Evolutionary conservation across 1,140 invertebrate genomes (phyloP).

Genomic region (Apis cerana): DNA sequence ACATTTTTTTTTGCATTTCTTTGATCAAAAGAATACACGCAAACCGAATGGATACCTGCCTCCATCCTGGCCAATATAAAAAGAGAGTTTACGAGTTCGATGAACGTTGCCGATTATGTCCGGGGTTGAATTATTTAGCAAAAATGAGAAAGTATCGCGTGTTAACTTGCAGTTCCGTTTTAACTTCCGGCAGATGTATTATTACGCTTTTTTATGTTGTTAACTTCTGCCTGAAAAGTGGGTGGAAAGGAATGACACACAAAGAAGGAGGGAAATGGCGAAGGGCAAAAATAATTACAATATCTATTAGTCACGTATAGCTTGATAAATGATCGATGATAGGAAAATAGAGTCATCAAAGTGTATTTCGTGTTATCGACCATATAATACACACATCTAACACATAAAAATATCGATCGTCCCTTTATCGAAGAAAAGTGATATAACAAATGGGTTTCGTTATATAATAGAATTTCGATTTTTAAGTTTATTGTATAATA

Average conservation of each 20-base stretch:
- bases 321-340: not conserved
- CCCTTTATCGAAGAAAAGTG: not conserved
- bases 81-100: conserved; percentile 45
- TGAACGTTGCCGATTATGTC: conserved; percentile 31
- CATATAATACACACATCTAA: not conserved
- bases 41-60: not conserved
- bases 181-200: conserved; percentile 23
- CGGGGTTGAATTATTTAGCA: conserved; percentile 30
- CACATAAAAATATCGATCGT: not conserved
- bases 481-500: not conserved
- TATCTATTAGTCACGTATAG: not conserved
- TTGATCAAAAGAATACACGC: not conserved
- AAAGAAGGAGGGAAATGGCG: not conserved
- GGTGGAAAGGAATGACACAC: not conserved
- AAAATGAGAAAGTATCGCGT: conserved; percentile 43
- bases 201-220: conserved; percentile 9
- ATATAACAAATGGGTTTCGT: not conserved
- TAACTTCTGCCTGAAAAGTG: not conserved
- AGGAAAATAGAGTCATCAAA: conserved; percentile 28
- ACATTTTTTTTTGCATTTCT: not conserved
- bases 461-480: not conserved
- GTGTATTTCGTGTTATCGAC: not conserved
- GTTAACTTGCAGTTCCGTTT: conserved; percentile 33
- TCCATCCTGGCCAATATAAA: not conserved
- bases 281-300: conserved; percentile 6